These are phyloP conservation scores for Patella pellucida DNA, from an alignment of 2,888 invertebrate genomes.

Conservation along the genomic window DNA sequence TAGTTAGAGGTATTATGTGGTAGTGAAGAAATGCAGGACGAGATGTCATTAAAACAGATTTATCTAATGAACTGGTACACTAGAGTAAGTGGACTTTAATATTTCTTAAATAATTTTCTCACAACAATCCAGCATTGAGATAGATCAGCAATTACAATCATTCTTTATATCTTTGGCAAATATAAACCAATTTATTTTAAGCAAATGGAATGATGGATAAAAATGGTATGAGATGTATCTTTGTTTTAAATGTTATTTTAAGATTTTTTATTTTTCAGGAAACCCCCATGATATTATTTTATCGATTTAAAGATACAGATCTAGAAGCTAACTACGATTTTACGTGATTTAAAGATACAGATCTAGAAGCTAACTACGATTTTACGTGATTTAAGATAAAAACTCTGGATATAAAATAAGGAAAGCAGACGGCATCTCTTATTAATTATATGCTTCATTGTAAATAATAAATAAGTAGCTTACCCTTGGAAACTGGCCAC, in stretches of 20 bases:
- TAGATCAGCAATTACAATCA: too few relatives aligned
- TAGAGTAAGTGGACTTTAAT: slow-evolving; percentile 43
- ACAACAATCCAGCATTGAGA: too few relatives aligned
- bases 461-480: too few relatives aligned
- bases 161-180: too few relatives aligned
- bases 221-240: too few relatives aligned
- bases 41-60: slow-evolving; percentile 66
- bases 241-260: too few relatives aligned
- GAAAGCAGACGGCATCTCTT: too few relatives aligned
- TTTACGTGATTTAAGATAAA: neutral
- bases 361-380: neutral
- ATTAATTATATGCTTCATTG: too few relatives aligned
- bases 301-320: slow-evolving; percentile 44
- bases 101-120: neutral
- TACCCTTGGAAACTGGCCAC: too few relatives aligned
- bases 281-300: slow-evolving; percentile 62
- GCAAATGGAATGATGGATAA: too few relatives aligned
- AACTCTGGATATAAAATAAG: too few relatives aligned
- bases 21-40: slow-evolving; percentile 53
- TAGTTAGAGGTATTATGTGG: slow-evolving; percentile 63
- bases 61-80: slow-evolving; percentile 64
- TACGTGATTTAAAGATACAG: slow-evolving; percentile 36
- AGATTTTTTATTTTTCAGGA: slow-evolving; percentile 45
- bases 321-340: neutral
- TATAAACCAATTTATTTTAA: too few relatives aligned